Evolutionary conservation across 2,888 invertebrate genomes (phyloP), one percentile per base, ranked within the genome.

Genomic region (Adelognathus sp.): DNA sequence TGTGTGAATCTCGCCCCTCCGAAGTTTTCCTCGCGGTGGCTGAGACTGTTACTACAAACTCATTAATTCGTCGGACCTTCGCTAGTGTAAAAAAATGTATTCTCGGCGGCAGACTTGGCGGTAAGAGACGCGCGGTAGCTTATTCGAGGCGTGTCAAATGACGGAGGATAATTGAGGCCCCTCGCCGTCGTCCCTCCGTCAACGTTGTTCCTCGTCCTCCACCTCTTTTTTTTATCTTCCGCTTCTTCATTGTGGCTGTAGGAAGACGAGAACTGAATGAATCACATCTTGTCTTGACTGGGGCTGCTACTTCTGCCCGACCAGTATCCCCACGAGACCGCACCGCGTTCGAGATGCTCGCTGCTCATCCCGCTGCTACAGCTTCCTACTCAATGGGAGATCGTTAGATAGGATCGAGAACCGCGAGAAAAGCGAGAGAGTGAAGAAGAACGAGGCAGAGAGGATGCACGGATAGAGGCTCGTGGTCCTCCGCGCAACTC

Each of bases 381-480:
- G 83, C 85, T 82, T 85, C 82, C 86, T 85, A 81, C 88, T 89
- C 86, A 89, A 89, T 89, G 88, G 87, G 86, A 88, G 89, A 89
- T 89, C 88, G 88, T 89, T 89, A 87, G 89, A 89, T 88, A 88
- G 87, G 84, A 85, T 86, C 85, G 83, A 73, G 74, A 74, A 50
- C 54, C 54, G 56, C 54, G 52, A 69, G 75, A 6, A 70, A 74
- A 66, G 56, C 21, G 27, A 58, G 66, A 69, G 64, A 46, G 63
- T 70, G 60, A 66, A 46, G 18, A 27, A 44, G 56, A 41, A 50
- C 31, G 7, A 21, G 41, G 14, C 21, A 56, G 54, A 56, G 50
- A 60, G 39, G 31, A 50, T 0, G 46, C 41, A 46, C 11, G n/a
- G n/a, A n/a, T n/a, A 41, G 54, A 50, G 63, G 80, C 79, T 80